Evolutionary conservation across 2,797 vertebrate species (phyloP).

Genomic region (Manis javanica): DNA sequence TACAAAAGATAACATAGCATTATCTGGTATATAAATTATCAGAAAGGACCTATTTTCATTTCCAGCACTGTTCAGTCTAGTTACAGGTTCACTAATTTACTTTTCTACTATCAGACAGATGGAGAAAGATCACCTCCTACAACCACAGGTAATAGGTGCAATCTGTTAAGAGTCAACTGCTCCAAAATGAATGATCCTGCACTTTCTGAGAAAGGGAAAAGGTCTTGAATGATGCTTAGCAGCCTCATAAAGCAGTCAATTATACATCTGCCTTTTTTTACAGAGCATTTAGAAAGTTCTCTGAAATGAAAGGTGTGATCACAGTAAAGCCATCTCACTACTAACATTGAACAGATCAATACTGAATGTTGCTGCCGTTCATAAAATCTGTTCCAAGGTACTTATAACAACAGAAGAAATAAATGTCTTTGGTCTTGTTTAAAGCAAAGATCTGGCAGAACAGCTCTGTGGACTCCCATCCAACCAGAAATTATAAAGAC

Average conservation of each 20-base stretch:
- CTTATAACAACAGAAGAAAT: constrained; percentile 50
- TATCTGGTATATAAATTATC: background rate
- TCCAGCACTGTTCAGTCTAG: constrained; percentile 2
- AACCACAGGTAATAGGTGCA: background rate
- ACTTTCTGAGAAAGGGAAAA: constrained; percentile 42
- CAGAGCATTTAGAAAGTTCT: constrained; percentile 49
- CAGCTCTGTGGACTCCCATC: background rate
- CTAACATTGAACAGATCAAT: constrained; percentile 58
- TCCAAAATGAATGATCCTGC: constrained; percentile 15
- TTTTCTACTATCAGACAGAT: background rate
- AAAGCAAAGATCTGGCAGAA: constrained; percentile 58
- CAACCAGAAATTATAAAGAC: background rate
- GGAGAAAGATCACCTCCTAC: constrained; percentile 29
- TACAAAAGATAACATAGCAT: constrained; percentile 11
- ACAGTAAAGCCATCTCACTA: constrained; percentile 58
- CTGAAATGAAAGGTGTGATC: constrained; percentile 58
- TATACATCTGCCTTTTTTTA: background rate
- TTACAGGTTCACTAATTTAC: background rate
- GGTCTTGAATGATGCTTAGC: background rate
- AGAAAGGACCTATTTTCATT: background rate
- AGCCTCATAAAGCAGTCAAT: background rate
- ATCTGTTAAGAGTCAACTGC: background rate
- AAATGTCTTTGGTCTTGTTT: constrained; percentile 44
- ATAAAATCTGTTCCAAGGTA: constrained; percentile 52
- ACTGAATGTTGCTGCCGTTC: constrained; percentile 20